These are phyloP conservation scores for Lagria hirta DNA, from an alignment of 2,888 invertebrate species.

Conservation along the genomic window DNA sequence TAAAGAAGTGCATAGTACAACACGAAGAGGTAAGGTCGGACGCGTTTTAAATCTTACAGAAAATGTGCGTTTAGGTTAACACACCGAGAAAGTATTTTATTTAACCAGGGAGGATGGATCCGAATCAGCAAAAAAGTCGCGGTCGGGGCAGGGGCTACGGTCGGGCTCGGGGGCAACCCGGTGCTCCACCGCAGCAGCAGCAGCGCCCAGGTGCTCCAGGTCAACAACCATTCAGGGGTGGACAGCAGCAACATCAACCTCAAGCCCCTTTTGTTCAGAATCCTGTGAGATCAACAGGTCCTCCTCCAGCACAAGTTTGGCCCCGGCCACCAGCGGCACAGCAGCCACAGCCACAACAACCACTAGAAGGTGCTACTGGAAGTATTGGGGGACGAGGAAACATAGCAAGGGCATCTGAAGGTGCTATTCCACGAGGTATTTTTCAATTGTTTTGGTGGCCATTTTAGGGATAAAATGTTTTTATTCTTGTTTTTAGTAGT, in stretches of 20 bases:
- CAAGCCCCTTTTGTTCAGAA: constrained; percentile 23
- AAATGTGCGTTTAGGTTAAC: no score
- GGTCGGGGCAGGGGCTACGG: constrained; percentile 37
- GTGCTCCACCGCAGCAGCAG: constrained; percentile 12
- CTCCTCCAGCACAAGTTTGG: constrained; percentile 34
- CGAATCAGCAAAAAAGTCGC: constrained; percentile 19
- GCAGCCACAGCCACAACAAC: constrained; percentile 28
- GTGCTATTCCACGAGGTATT: constrained; percentile 6
- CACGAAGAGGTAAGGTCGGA: no score
- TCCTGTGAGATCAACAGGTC: constrained; percentile 19
- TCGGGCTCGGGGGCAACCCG: constrained; percentile 18
- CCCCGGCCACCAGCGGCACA: constrained; percentile 29
- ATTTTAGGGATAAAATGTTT: constrained; percentile 2
- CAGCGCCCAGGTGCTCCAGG: background rate
- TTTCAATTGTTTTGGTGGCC: background rate
- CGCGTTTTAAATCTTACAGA: no score
- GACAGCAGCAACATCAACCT: constrained; percentile 21
- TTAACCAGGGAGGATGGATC: no score
- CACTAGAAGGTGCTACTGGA: constrained; percentile 25
- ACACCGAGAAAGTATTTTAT: no score
- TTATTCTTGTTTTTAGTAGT: constrained; percentile 4
- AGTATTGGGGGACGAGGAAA: background rate
- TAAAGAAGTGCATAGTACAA: no score
- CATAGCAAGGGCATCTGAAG: background rate
- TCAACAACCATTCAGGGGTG: constrained; percentile 12